These are phyloP conservation scores for Polydrusus pterygomalis DNA, from an alignment of 2,888 invertebrate species.

Conservation along the genomic window DNA sequence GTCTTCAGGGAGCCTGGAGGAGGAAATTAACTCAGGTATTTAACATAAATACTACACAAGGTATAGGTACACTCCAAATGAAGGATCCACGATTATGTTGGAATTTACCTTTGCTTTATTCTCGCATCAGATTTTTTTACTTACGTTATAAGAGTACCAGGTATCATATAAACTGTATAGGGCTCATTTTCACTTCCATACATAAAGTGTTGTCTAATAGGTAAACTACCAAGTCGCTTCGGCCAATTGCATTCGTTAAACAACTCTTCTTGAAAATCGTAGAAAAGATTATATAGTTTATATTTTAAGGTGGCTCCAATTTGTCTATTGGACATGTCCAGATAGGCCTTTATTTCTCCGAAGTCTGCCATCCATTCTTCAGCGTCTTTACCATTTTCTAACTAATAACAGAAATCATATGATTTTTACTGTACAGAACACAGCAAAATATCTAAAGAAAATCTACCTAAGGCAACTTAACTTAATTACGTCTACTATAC, in stretches of 20 bases:
- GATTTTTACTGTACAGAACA: too few species aligned
- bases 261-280: slow-evolving; percentile 78
- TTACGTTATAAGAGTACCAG: slow-evolving; percentile 89
- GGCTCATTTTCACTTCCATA: slow-evolving; percentile 81
- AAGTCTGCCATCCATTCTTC: slow-evolving; percentile 74
- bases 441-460: too few species aligned
- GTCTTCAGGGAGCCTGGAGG: too few species aligned
- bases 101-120: background rate
- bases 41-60: too few species aligned
- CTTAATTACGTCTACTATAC: too few species aligned
- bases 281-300: slow-evolving; percentile 79
- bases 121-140: slow-evolving; percentile 59
- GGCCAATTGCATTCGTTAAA: slow-evolving; percentile 80
- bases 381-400: slow-evolving; percentile 75
- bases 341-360: slow-evolving; percentile 80
- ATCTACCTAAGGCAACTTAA: too few species aligned
- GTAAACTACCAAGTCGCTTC: slow-evolving; percentile 75
- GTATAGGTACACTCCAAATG: too few species aligned
- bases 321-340: slow-evolving; percentile 75
- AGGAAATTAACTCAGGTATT: too few species aligned
- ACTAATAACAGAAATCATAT: slow-evolving; percentile 31
- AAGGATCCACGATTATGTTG: too few species aligned
- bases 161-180: slow-evolving; percentile 88
- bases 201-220: slow-evolving; percentile 80
- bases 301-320: slow-evolving; percentile 84